Base-by-base conservation (phyloP, 2,888 invertebrate species). In the Xylota segnis region DNA sequence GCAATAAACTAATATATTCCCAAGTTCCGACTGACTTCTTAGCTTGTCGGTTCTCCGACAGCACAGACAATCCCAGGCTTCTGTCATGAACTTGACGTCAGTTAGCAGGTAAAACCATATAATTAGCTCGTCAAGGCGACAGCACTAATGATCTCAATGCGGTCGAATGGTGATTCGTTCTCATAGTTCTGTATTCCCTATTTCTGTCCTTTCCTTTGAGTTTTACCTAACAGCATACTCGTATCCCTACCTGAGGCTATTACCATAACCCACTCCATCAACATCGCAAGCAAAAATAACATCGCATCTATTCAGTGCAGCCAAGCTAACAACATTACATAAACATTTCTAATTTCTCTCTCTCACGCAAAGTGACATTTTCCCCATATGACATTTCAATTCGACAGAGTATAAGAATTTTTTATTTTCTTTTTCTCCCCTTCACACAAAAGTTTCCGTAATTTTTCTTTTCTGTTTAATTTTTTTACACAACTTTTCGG, bases 311-410 rank as follows among this genome's bases (percentile, higher is more conserved):
- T 9, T 4, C 76, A 65, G 40, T 37, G 40, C 63, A 43, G 12
- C 66, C 83, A 76, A 77, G 29, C 16, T 10, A 23, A 29, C 40
- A 18, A 23, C 9, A 58, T 32, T 12, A 47, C 40, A 58, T 23
- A 50, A 61, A 47, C 34, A 58, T 34, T 45, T 5, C 34, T 27
- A 32, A 16, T 32, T 40, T 45, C 23, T 37, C 68, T 12, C 29
- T 18, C 29, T 58, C 47, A 63, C 23, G 5, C 5, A 40, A 56
- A 40, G 14, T 84, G 83, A 79, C 83, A 84, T 79, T 84, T 68
- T 65, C 47, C 43, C 50, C 56, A 72, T 59, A 81, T 81, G 81
- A 81, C 81, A 81, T 81, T 81, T 81, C 68, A 63, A 52, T 59
- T 66, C 34, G 76, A 14, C 43, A 18, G 59, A 79, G 63, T 58